Percentiles rank a stretch among this genome's conserved stretches.
phyloP scores from a whole-genome alignment of 2,888 invertebrate species.

The Digitonthophagus gazella region DNA sequence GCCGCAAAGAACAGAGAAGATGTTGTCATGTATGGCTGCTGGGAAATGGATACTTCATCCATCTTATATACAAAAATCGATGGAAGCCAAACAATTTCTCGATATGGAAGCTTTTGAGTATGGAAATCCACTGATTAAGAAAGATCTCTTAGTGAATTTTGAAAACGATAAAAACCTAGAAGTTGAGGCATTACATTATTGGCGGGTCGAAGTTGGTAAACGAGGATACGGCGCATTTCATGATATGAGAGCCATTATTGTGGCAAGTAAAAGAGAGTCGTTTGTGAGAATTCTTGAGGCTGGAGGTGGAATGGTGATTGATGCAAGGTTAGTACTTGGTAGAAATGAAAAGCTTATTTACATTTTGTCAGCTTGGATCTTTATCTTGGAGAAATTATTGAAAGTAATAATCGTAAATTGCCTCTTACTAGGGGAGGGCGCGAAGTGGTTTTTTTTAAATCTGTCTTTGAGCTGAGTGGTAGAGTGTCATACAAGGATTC shows the following conservation, averaged over 20 bases:
- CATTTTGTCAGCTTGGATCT: no score
- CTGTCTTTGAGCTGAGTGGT: no score
- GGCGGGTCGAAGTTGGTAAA: slow-evolving; percentile 62
- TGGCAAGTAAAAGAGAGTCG: slow-evolving; percentile 59
- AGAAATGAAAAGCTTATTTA: no score
- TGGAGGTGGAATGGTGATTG: slow-evolving; percentile 71
- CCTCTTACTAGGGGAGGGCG: no score
- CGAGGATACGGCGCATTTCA: slow-evolving; percentile 50
- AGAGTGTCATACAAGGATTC: no score
- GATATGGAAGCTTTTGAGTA: slow-evolving; percentile 80
- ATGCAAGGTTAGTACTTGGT: slow-evolving; percentile 54
- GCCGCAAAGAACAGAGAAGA: slow-evolving; percentile 81
- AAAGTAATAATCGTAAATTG: no score
- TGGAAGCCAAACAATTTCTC: slow-evolving; percentile 60
- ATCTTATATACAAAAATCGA: slow-evolving; percentile 70
- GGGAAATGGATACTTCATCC: slow-evolving; percentile 89
- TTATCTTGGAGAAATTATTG: no score
- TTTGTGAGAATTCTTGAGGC: slow-evolving; percentile 71
- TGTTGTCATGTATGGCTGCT: slow-evolving; percentile 79
- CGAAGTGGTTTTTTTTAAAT: no score
- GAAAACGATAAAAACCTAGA: slow-evolving; percentile 50
- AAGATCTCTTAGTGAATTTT: slow-evolving; percentile 51
- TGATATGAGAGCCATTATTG: slow-evolving; percentile 59
- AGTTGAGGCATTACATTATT: slow-evolving; percentile 62
- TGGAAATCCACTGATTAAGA: slow-evolving; percentile 69